A percentile compares a stretch with the other conserved stretches of the same genome.
Conservation (phyloP, 2,888 invertebrate genomes). For the Drosophila kambysellisi region DNA sequence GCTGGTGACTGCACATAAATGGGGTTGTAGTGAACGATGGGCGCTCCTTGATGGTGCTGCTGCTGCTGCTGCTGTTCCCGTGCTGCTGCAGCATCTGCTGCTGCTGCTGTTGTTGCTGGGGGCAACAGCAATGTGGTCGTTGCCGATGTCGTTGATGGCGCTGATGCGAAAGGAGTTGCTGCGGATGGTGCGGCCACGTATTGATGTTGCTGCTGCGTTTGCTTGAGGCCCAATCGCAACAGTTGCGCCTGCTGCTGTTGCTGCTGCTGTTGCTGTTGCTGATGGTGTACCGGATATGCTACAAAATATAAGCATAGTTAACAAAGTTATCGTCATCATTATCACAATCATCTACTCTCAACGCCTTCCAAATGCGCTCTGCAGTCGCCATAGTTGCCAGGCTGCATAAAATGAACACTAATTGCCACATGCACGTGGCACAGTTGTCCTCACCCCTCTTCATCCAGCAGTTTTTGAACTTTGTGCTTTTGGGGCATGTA, state of each 20-base stretch:
- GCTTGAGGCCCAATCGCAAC: constrained; percentile 49
- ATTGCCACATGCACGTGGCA: constrained; percentile 23
- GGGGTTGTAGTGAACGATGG: constrained; percentile 78
- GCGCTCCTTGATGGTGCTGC: constrained; percentile 54
- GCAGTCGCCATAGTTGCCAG: constrained; percentile 16
- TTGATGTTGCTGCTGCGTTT: constrained; percentile 51
- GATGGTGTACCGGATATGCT: constrained; percentile 71
- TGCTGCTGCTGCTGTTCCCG: constrained; percentile 45
- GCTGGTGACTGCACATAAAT: constrained; percentile 72
- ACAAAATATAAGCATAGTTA: constrained; percentile 30
- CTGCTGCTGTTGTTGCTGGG: constrained; percentile 36
- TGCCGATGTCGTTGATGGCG: constrained; percentile 53
- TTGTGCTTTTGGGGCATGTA: neutral
- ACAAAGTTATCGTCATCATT: constrained; percentile 17
- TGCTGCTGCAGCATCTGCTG: constrained; percentile 40
- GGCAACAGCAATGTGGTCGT: constrained; percentile 44
- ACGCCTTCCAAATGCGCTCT: constrained; percentile 7
- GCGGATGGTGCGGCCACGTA: constrained; percentile 32
- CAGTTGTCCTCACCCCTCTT: constrained; percentile 8
- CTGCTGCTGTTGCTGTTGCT: constrained; percentile 39
- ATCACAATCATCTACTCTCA: constrained; percentile 5
- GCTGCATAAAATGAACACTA: constrained; percentile 24
- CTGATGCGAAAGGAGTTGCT: constrained; percentile 32
- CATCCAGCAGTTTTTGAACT: constrained; percentile 1
- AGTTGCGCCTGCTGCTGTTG: constrained; percentile 47